Base-by-base conservation (phyloP, 2,113 vertebrate genomes). In the Cyprichromis sp. region DNA sequence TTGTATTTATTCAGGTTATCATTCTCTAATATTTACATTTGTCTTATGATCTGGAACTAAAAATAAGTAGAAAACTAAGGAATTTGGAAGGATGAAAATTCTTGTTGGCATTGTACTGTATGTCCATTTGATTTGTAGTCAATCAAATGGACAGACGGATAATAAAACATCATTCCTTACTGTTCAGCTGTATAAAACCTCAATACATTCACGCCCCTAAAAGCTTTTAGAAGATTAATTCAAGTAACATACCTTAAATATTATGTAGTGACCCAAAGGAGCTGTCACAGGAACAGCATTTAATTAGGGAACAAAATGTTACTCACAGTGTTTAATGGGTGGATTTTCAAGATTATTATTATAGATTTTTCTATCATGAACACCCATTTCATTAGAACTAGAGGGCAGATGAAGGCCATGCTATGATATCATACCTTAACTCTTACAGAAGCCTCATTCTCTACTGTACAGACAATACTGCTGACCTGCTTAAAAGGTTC, bases 341-440 rank as follows among this genome's bases (percentile, higher is more conserved):
- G 63, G 80, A 86, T 86, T 84, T 85, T 82, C 52, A 57, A 83
- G 73, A 87, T 87, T 81, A 87, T 57, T 89, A n/a, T 47, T 79
- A 92, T 93, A 80, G 90, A 94, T 93, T 93, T 92, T 88, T 89
- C 79, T 71, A 66, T 93, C 63, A 73, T 89, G 81, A 38, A 24
- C 81, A 36, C 11, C 54, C 79, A 86, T 90, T 92, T 87, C 63
- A 83, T 93, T 83, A 81, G 40, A 54, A 42, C 40, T 50, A n/a
- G 40, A 81, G 90, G 84, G 82, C 82, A 90, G 84, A 83, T 84
- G 78, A 93, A 92, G 71, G 90, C 83, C 45, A 19, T 2, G 9
- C 45, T 57, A 34, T 93, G 89, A 94, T 84, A 76, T 94, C 89
- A 93, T 88, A 31, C 82, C 68, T 80, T 78, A 84, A 63, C 21